Percentiles rank a stretch among this genome's conserved stretches.
Conservation (phyloP, 2,888 invertebrate genomes). For the Peribatodes rhomboidaria region DNA sequence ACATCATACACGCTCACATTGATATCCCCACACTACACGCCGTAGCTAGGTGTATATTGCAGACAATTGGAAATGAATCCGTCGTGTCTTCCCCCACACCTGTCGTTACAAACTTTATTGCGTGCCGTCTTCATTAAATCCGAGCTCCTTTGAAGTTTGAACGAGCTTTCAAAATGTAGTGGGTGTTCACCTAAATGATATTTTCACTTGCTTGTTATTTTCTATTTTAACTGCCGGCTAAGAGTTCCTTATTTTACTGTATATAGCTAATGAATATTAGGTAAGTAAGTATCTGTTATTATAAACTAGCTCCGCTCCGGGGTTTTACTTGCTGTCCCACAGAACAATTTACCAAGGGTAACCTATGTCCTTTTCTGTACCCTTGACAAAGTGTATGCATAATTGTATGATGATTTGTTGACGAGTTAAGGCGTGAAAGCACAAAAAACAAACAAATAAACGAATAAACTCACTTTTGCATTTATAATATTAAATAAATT, state of each 20-base stretch:
- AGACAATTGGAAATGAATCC: slow-evolving; percentile 45
- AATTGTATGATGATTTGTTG: no score
- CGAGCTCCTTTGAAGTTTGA: slow-evolving; percentile 68
- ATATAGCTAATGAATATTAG: no score
- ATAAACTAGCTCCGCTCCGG: no score
- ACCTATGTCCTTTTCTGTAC: no score
- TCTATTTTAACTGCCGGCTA: slow-evolving; percentile 1
- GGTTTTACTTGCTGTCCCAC: no score
- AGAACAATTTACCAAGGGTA: no score
- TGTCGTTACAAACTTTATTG: slow-evolving; percentile 70
- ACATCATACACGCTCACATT: neutral
- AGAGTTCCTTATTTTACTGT: neutral
- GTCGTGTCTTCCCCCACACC: slow-evolving; percentile 60
- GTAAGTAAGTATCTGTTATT: no score
- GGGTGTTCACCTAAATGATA: slow-evolving; percentile 29
- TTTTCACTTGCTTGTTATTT: slow-evolving; percentile 38
- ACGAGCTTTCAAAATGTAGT: slow-evolving; percentile 44
- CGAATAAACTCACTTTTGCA: no score
- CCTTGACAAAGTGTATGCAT: no score
- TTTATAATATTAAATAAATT: no score
- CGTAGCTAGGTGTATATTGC: slow-evolving; percentile 29
- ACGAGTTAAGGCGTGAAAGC: no score
- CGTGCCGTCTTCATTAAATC: slow-evolving; percentile 71
- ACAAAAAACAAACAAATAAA: no score
- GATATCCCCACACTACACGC: slow-evolving; percentile 23